Percentiles rank a stretch among this genome's conserved stretches.
phyloP scores from a whole-genome alignment of 2,113 vertebrate species.

The Ptilonorhynchus violaceus region DNA sequence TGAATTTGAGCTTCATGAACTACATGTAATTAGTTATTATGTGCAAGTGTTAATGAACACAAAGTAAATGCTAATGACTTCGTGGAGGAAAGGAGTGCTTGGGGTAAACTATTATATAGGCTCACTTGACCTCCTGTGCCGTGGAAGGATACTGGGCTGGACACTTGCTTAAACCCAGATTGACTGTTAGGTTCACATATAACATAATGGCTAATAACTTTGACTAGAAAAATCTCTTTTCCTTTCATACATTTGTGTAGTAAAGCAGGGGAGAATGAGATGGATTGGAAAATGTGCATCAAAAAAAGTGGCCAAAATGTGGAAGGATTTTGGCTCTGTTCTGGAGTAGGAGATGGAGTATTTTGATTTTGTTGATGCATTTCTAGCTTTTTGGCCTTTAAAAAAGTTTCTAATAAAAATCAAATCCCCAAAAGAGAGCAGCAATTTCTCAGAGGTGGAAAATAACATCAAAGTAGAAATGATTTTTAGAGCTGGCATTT shows the following conservation, averaged over 20 bases:
- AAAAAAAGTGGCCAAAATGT: background rate
- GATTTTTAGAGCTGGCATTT: constrained; percentile 47
- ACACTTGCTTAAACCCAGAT: background rate
- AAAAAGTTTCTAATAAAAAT: constrained; percentile 57
- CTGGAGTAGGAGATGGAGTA: background rate
- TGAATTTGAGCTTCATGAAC: background rate
- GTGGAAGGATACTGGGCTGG: background rate
- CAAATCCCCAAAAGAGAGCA: constrained; percentile 22
- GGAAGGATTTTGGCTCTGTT: background rate
- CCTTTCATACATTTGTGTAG: background rate
- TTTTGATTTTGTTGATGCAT: constrained; percentile 24
- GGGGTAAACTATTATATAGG: background rate
- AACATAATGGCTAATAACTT: background rate
- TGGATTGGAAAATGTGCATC: background rate
- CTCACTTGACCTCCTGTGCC: background rate
- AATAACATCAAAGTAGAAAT: constrained; percentile 46
- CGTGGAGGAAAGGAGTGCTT: background rate
- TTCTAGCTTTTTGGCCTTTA: constrained; percentile 40
- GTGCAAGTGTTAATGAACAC: background rate
- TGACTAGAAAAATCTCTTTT: background rate
- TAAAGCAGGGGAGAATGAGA: background rate
- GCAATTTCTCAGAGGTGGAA: constrained; percentile 41
- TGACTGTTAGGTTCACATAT: background rate
- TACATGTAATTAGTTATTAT: background rate
- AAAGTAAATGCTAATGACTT: background rate